These are phyloP conservation scores for Pantelozetes paolii DNA, from an alignment of 2,888 invertebrate species.

Conservation along the genomic window DNA sequence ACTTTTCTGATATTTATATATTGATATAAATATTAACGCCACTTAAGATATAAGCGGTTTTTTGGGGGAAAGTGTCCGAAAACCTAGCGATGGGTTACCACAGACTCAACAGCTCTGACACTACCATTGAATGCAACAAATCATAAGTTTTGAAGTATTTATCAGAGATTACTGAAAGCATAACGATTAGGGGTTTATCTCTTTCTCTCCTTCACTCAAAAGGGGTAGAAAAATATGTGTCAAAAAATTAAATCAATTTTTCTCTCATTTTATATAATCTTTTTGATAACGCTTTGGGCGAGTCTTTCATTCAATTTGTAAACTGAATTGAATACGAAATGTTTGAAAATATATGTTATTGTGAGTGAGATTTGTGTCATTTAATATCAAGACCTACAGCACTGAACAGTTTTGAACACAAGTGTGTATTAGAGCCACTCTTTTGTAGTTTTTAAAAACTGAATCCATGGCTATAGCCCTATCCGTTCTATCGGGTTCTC, in stretches of 20 bases:
- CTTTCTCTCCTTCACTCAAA: background rate
- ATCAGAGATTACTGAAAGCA: background rate
- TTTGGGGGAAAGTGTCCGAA: background rate
- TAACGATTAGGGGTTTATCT: background rate
- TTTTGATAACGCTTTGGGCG: slow-evolving; percentile 13
- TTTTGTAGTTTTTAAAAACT: slow-evolving; percentile 24
- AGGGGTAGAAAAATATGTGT: slow-evolving; percentile 15
- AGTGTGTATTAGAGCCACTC: slow-evolving; percentile 14
- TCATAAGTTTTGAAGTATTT: slow-evolving; percentile 1
- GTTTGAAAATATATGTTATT: background rate
- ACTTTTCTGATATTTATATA: no score
- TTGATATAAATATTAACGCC: background rate
- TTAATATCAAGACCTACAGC: slow-evolving; percentile 33
- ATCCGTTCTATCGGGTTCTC: background rate
- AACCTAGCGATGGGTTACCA: background rate
- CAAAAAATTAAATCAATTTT: slow-evolving; percentile 16
- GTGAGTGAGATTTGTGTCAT: slow-evolving; percentile 28
- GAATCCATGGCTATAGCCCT: background rate
- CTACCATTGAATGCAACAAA: background rate
- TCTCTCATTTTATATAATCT: background rate
- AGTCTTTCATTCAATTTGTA: slow-evolving; percentile 5
- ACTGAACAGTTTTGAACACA: background rate
- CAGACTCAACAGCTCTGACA: background rate
- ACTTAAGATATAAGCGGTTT: background rate
- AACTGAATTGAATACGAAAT: slow-evolving; percentile 19